A percentile compares a stretch with the other conserved stretches of the same genome.
phyloP scores from a whole-genome alignment of 2,888 invertebrate species.

The Dinocampus coccinellae region DNA sequence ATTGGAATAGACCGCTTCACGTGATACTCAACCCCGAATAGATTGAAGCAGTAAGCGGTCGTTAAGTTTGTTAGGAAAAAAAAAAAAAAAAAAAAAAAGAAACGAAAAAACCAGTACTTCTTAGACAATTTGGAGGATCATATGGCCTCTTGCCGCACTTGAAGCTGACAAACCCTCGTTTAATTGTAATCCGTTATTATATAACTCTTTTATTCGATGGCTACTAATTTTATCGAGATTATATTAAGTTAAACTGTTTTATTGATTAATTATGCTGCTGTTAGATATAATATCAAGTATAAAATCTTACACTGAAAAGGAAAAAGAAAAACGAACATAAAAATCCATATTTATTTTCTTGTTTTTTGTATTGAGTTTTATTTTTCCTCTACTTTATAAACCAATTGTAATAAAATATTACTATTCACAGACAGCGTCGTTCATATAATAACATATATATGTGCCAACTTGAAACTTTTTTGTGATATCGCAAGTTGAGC shows the following conservation, averaged over 20 bases:
- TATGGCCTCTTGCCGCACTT: constrained; percentile 31
- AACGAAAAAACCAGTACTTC: constrained; percentile 41
- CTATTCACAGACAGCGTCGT: not conserved
- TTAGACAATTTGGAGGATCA: constrained; percentile 16
- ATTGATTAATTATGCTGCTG: constrained; percentile 18
- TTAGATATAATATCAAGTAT: no score
- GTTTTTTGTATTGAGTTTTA: not conserved
- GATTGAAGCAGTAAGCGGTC: constrained; percentile 36
- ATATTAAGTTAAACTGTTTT: not conserved
- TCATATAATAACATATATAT: not conserved
- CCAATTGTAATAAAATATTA: not conserved
- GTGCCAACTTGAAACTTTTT: constrained; percentile 36
- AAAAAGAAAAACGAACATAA: constrained; percentile 14
- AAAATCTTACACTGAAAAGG: not conserved
- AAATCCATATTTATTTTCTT: not conserved
- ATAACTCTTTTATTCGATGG: constrained; percentile 21
- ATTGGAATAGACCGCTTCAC: constrained; percentile 35
- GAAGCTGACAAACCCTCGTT: constrained; percentile 23
- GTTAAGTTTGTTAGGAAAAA: constrained; percentile 43
- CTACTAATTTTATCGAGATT: constrained; percentile 1
- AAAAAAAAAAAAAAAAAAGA: constrained; percentile 45
- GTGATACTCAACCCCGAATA: constrained; percentile 38
- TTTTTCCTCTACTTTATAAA: constrained; percentile 5
- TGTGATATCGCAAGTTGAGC: constrained; percentile 32
- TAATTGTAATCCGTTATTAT: constrained; percentile 34